phyloP scores from a whole-genome alignment of 2,113 vertebrate genomes.

The Sinocyclocheilus anshuiensis region DNA sequence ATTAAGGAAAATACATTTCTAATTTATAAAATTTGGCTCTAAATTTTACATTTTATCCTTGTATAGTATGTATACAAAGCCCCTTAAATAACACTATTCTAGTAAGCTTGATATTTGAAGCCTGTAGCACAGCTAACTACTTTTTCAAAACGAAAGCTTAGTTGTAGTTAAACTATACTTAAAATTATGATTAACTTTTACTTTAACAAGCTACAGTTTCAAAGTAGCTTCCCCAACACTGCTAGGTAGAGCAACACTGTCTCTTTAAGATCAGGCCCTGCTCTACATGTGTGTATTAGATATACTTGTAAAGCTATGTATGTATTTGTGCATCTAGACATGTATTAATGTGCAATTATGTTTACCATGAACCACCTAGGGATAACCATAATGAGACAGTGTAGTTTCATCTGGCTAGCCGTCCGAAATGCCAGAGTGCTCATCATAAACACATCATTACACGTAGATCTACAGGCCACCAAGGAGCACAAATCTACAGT shows the following conservation, averaged over 20 bases:
- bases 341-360: constrained; percentile 29
- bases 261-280: not conserved
- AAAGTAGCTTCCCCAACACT: not conserved
- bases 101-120: not conserved
- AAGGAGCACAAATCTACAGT: constrained; percentile 85
- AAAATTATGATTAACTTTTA: not conserved
- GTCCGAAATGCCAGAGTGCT: constrained; percentile 44
- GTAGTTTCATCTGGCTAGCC: constrained; percentile 42
- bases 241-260: not conserved
- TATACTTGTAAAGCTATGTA: not conserved
- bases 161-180: not conserved
- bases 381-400: constrained; percentile 28
- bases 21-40: not conserved
- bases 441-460: constrained; percentile 67
- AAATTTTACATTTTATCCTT: not conserved
- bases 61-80: not conserved
- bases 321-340: not conserved
- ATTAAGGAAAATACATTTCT: not conserved
- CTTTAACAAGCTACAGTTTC: not conserved
- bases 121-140: not conserved
- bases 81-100: not conserved
- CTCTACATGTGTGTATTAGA: not conserved
- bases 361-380: constrained; percentile 22
- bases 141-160: not conserved
- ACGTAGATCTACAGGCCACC: constrained; percentile 68